Evolutionary conservation across 1,140 invertebrate genomes (phyloP).

Genomic region (Hyles vespertilio): DNA sequence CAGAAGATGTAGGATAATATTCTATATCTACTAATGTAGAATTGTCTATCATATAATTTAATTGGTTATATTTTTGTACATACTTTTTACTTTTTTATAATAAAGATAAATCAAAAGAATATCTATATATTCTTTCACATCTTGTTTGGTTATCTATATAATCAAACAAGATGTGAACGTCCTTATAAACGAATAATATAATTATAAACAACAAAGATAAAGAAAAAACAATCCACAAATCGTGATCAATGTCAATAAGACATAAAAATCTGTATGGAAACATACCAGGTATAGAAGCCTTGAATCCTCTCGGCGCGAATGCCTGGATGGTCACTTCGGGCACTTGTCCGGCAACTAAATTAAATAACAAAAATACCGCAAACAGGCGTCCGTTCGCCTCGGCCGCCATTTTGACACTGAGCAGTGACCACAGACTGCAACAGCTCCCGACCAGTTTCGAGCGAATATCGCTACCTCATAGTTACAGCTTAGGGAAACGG

Average conservation of each 20-base stretch:
- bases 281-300: constrained; percentile 27
- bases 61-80: too few relatives aligned
- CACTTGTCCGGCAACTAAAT: constrained; percentile 10
- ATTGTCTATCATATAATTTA: too few relatives aligned
- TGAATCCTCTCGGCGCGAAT: constrained; percentile 27
- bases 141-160: too few relatives aligned
- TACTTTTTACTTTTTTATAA: too few relatives aligned
- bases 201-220: constrained; percentile 5
- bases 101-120: too few relatives aligned
- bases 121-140: too few relatives aligned
- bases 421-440: not conserved
- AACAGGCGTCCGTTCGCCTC: constrained; percentile 5
- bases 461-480: too few relatives aligned
- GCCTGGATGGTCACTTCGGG: constrained; percentile 32
- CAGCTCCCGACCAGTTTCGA: too few relatives aligned
- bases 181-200: not conserved
- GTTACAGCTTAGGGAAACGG: too few relatives aligned
- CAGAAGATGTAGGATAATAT: too few relatives aligned
- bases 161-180: too few relatives aligned
- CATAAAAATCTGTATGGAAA: not conserved
- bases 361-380: not conserved
- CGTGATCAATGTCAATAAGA: not conserved
- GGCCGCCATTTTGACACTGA: constrained; percentile 20
- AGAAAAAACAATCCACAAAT: constrained; percentile 5
- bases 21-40: too few relatives aligned